Evolutionary conservation across 1,140 invertebrate genomes (phyloP), one percentile per base, ranked within the genome.

Genomic region (Atta colombica): DNA sequence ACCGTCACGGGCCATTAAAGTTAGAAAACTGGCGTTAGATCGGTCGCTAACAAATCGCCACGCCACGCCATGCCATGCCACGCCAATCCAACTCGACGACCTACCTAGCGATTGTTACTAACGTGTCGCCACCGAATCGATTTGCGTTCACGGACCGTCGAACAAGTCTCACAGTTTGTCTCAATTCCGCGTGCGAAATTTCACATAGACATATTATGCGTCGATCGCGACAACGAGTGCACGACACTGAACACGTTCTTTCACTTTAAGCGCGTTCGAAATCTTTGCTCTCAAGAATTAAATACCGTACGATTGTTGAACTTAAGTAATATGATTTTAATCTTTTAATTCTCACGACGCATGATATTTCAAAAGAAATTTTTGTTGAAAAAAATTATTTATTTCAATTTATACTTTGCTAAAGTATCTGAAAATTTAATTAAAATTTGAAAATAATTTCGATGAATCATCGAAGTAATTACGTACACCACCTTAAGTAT

Each of bases 1-100:
- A 21, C 45, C 80, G 86, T 87, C 68, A 87, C 80, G 78, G 86
- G 10, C 60, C 69, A 87, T 87, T 87, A 84, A 75, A 71, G 81
- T 72, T 85, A 75, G 86, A 85, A 84, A 87, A 87, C 51, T 49
- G 21, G 21, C 80, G 69, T 75, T 87, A 78, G 74, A 84, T 82
- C 85, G 66, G 77, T 53, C 35, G 66, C 75, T 51, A 86, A 86
- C 85, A 60, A 86, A 86, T 86, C 61, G 82, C 72, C 21, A 21
- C n/a, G 39, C 39, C 68, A 10, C 75, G 39, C 5, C 75, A 25
- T 39, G 25, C 18, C 60, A 51, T 18, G 61, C 45, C 25, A 77
- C 21, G 35, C 53, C 77, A 65, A 72, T 39, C 53, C 16, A 71
- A 21, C 39, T 63, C 53, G 49, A 16, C 53, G 63, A 58, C 51